Evolutionary conservation across 2,888 invertebrate genomes (phyloP).

Genomic region (Auanema freiburgensis): DNA sequence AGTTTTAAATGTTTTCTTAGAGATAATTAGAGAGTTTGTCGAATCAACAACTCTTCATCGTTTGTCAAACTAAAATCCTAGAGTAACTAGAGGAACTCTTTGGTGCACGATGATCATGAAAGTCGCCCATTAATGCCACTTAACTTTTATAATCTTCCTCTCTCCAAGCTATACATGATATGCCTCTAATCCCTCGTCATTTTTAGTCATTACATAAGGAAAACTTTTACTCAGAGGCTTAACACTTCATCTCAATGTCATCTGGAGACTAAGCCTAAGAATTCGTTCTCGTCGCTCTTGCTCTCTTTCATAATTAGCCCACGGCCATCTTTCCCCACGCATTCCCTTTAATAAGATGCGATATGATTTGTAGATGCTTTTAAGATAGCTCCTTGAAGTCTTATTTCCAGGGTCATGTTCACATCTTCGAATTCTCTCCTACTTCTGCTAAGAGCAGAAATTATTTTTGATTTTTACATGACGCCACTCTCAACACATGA

Average conservation of each 20-base stretch:
- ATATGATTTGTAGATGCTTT: slow-evolving; percentile 18
- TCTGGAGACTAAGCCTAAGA: slow-evolving; percentile 8
- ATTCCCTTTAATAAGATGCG: neutral
- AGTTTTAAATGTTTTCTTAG: no score
- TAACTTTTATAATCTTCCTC: no score
- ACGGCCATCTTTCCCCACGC: slow-evolving; percentile 8
- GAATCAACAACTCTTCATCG: no score
- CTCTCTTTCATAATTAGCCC: slow-evolving; percentile 15
- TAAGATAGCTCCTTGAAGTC: slow-evolving; percentile 4
- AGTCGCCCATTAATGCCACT: no score
- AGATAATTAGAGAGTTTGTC: no score
- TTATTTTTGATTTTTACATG: no score
- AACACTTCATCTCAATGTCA: slow-evolving; percentile 3
- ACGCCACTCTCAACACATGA: neutral
- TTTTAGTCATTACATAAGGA: no score
- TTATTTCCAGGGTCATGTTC: neutral
- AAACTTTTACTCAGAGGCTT: neutral
- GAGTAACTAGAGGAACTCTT: no score
- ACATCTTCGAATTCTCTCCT: slow-evolving; percentile 12
- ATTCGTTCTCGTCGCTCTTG: slow-evolving; percentile 5
- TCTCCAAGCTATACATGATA: no score
- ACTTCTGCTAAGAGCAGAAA: neutral
- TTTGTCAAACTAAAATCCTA: no score
- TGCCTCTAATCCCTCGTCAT: no score
- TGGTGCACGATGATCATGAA: no score